phyloP scores from a whole-genome alignment of 1,140 invertebrate genomes.

The Patella vulgata region DNA sequence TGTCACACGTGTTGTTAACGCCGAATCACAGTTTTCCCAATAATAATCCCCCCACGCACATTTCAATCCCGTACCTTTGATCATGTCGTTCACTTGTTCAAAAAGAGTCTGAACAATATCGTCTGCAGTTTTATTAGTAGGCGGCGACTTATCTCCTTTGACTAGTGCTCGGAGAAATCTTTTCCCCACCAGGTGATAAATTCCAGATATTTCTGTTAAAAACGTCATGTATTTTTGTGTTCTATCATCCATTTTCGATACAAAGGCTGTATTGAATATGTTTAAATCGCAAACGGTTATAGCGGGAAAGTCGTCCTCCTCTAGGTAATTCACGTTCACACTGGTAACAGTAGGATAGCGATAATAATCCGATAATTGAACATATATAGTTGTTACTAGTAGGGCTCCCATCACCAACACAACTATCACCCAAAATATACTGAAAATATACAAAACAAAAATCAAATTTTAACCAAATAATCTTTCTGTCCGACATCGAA shows the following conservation, averaged over 20 bases:
- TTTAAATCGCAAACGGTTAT: conserved; percentile 37
- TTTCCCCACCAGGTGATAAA: conserved; percentile 21
- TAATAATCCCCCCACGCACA: conserved; percentile 37
- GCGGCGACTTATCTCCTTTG: neutral
- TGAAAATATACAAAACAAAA: conserved; percentile 1
- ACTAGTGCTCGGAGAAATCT: conserved; percentile 2
- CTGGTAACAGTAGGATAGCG: conserved; percentile 33
- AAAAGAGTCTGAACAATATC: conserved; percentile 10
- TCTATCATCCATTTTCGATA: neutral
- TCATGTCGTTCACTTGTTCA: conserved; percentile 1
- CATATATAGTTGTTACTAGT: conserved; percentile 27
- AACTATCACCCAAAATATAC: conserved; percentile 31
- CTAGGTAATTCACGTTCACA: conserved; percentile 30
- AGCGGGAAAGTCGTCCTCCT: conserved; percentile 30
- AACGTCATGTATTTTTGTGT: conserved; percentile 19
- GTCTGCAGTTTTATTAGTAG: conserved; percentile 1
- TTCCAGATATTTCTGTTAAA: conserved; percentile 20
- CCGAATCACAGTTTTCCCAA: conserved; percentile 24
- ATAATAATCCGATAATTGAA: conserved; percentile 32
- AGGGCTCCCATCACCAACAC: conserved; percentile 28
- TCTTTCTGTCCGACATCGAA: no score
- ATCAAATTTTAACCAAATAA: no score
- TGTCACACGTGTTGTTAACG: conserved; percentile 16
- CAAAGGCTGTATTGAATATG: conserved; percentile 20
- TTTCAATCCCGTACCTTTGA: conserved; percentile 9